Evolutionary conservation across 92 coral and sea anemone genomes (phyloP).

Genomic region (Nematostella vectensis): DNA sequence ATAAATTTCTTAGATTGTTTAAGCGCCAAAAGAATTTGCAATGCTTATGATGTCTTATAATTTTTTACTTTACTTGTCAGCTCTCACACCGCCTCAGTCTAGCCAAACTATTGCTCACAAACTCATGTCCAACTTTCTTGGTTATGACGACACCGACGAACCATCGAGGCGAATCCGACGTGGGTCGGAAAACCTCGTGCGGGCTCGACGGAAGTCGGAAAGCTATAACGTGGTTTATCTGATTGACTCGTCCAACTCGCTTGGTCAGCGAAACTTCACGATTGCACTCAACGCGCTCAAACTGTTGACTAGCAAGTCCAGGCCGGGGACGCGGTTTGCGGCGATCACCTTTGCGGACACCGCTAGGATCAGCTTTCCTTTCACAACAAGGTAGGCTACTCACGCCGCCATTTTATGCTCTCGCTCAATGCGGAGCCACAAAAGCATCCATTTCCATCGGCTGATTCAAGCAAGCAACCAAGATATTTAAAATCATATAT

Average conservation of each 20-base stretch:
- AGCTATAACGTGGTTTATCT: not conserved
- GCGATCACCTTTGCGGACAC: not conserved
- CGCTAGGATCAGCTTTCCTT: not conserved
- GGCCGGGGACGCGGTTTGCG: not conserved
- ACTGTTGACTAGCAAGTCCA: not conserved
- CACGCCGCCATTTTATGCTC: too few species aligned
- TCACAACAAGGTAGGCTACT: not conserved
- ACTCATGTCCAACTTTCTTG: not conserved
- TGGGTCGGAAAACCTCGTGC: not conserved
- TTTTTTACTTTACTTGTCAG: too few species aligned
- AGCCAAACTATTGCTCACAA: not conserved
- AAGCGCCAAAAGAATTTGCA: too few species aligned
- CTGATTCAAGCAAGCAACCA: too few species aligned
- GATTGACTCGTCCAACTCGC: not conserved
- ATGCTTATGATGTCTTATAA: too few species aligned
- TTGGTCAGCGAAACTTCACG: not conserved
- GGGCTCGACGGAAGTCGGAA: not conserved
- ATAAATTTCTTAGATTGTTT: too few species aligned
- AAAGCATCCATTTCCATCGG: too few species aligned
- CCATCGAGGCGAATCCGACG: too few species aligned
- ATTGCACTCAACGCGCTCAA: not conserved
- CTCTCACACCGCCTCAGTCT: not conserved
- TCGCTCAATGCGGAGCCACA: too few species aligned
- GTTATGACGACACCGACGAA: not conserved
- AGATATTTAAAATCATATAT: too few species aligned